Base-by-base conservation (phyloP, 2,797 vertebrate genomes). In the Tamandua tetradactyla region DNA sequence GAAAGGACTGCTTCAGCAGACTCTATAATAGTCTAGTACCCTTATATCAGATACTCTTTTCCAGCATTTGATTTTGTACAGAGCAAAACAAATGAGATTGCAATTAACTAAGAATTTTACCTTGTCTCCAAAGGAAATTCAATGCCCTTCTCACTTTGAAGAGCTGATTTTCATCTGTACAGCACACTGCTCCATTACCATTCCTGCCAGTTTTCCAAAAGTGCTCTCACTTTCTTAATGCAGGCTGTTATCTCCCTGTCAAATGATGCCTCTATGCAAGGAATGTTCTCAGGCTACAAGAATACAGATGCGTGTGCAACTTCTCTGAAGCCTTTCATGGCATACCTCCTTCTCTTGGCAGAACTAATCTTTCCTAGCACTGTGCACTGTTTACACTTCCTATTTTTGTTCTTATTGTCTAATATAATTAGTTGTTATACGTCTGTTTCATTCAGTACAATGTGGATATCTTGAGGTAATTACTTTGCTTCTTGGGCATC, bases 191-290 rank as follows among this genome's bases (percentile, higher is more conserved):
- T 72, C 64, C 57, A 64, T 47, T 69, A 87, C 49, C 61, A 30
- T 80, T 40, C n/a, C 61, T 64, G 75, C 90, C 75, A 66, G 75
- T 87, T 88, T 91, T 91, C 82, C 15, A 72, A 40, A 42, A 44
- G 88, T 47, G 75, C 66, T 81, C 74, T 88, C 47, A 23, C 85
- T 92, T 91, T 76, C 59, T 64, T 84, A 92, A 69, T 62, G 75
- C 37, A 37, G 17, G 30, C 30, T 68, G 59, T 86, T 90, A 86
- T 86, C 74, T 92, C 64, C 94, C 83, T 84, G 87, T 92, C 87
- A 85, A 85, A 71, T 3, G 40, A 88, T 61, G 35, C 62, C 76
- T 96, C 84, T 37, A 22, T 59, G 71, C 15, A 57, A 35, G 78
- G 64, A 88, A 35, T 35, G 47, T 57, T 79, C 59, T n/a, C 90